phyloP scores from a whole-genome alignment of 1,140 invertebrate genomes.

The Zaprionus inermis region DNA sequence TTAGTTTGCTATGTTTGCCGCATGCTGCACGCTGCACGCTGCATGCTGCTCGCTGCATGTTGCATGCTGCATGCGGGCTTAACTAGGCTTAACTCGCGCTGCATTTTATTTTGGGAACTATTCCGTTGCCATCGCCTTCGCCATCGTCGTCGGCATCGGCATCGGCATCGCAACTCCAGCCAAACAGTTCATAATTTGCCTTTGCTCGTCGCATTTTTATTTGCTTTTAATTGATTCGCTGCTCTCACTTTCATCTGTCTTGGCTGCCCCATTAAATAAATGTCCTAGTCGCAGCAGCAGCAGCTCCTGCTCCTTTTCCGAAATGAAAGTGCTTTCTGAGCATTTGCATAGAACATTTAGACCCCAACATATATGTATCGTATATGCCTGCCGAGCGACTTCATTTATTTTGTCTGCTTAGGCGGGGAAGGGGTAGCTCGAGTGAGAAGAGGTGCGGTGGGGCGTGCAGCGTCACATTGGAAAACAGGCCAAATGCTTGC shows the following conservation, averaged over 20 bases:
- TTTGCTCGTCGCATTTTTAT: slow-evolving; percentile 38
- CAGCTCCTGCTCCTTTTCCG: slow-evolving; percentile 9
- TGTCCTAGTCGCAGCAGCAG: slow-evolving; percentile 48
- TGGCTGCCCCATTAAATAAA: slow-evolving; percentile 52
- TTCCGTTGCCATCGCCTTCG: background rate
- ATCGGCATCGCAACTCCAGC: background rate
- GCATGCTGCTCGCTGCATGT: slow-evolving; percentile 25
- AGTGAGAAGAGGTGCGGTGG: background rate
- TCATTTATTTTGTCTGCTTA: slow-evolving; percentile 65
- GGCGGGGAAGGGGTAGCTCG: too few species aligned
- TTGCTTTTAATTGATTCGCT: slow-evolving; percentile 52
- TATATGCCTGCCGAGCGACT: slow-evolving; percentile 73
- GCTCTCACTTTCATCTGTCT: slow-evolving; percentile 59
- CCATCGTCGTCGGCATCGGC: too few species aligned
- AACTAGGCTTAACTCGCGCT: slow-evolving; percentile 75
- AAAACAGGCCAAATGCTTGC: slow-evolving; percentile 48
- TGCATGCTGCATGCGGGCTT: slow-evolving; percentile 63
- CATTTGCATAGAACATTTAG: slow-evolving; percentile 78
- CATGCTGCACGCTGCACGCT: slow-evolving; percentile 59
- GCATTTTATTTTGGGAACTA: slow-evolving; percentile 57
- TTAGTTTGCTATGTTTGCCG: slow-evolving; percentile 63
- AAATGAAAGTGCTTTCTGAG: slow-evolving; percentile 74
- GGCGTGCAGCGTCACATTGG: slow-evolving; percentile 39
- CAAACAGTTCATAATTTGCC: slow-evolving; percentile 58
- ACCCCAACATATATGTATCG: slow-evolving; percentile 33